Base-by-base conservation (phyloP, 2,888 invertebrate species). In the Drosophila incognita region DNA sequence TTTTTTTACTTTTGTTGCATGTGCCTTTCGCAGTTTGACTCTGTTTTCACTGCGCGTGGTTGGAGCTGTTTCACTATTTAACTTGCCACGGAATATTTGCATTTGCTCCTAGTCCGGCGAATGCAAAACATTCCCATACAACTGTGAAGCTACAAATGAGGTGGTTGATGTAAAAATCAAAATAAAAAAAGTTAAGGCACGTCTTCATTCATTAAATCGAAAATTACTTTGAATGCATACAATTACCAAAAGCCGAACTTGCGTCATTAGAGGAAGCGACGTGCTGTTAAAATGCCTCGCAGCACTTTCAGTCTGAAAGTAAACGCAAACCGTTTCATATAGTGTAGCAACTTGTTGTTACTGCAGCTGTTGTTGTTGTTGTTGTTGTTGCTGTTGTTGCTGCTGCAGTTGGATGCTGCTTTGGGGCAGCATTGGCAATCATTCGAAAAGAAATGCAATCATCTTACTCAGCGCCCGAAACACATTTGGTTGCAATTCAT, bases 401-500 rank as follows among this genome's bases (percentile, higher is more conserved):
- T 42, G 21, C 5, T 42, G 42, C 31, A 13, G 35, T 46, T 70
- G 81, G 85, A 83, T 72, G 84, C 87, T 83, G 84, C 42, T 53
- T 33, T 46, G 66, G 29, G 49, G 46, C 62, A 10, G 48, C 49
- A 68, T 74, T 73, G 70, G 67, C 83, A 90, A 90, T 88, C 73
- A 83, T 86, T 89, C 79, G 53, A 69, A 83, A 89, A 83, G 76
- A 87, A 90, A 87, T 87, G 87, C 87, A 87, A 87, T 90, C 87
- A 89, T 77, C 77, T 87, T 90, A 71, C 79, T 62, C 80, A 79
- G 51, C 67, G 33, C 49, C 57, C 49, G 27, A 64, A 40, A 61
- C 69, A 69, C 83, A 87, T 84, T 84, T 82, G 75, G 72, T 80
- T 87, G 85, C 83, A 85, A 86, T 83, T 85, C 77, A 77, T 79